These are phyloP conservation scores for Trididemnum clinides DNA, from an alignment of 23 tunicate species.

Conservation along the genomic window DNA sequence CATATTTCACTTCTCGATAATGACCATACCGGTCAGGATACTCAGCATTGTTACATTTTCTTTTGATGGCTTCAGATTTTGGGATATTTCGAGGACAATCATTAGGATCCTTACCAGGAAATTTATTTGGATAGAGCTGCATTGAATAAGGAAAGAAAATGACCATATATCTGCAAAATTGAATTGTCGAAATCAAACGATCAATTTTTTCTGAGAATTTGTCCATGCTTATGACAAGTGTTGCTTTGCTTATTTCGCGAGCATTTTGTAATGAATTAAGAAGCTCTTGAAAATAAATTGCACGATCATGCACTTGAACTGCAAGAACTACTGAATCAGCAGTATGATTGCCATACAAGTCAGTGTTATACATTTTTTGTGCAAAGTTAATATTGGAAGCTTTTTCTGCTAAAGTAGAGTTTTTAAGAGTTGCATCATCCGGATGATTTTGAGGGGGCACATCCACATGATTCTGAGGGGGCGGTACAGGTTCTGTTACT, in stretches of 20 bases:
- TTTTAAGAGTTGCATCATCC: background rate
- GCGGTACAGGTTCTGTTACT: too few relatives aligned
- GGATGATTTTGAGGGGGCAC: too few relatives aligned
- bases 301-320: conserved; percentile 75
- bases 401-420: background rate
- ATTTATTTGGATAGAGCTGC: conserved; percentile 70
- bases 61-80: conserved; percentile 51
- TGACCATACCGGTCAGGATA: conserved; percentile 84
- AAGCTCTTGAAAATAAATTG: conserved; percentile 52
- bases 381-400: conserved; percentile 41
- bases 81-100: conserved; percentile 81
- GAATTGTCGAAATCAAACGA: conserved; percentile 36
- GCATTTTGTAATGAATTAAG: conserved; percentile 54
- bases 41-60: conserved; percentile 89
- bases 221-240: conserved; percentile 76
- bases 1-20: conserved; percentile 85
- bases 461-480: too few relatives aligned
- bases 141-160: conserved; percentile 89
- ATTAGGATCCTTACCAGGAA: conserved; percentile 89
- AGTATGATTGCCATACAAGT: conserved; percentile 53
- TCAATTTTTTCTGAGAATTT: conserved; percentile 53
- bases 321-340: conserved; percentile 52
- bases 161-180: conserved; percentile 81
- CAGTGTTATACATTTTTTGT: conserved; percentile 61
- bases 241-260: conserved; percentile 68